Evolutionary conservation across 2,113 vertebrate species (phyloP).

Genomic region (Setophaga kirtlandii): DNA sequence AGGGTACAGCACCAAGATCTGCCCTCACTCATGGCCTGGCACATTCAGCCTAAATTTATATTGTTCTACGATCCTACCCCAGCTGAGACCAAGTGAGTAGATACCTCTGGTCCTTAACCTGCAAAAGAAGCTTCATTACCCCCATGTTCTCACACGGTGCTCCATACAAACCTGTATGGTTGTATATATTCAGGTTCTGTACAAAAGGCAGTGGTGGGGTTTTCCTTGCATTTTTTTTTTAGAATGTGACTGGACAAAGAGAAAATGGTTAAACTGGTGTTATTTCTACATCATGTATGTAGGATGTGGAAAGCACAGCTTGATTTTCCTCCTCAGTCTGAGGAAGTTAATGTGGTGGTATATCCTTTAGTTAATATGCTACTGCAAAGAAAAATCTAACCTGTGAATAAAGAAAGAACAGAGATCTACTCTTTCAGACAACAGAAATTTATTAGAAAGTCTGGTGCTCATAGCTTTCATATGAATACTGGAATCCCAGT

Average conservation of each 20-base stretch:
- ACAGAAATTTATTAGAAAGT: not conserved
- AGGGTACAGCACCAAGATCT: not conserved
- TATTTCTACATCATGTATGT: not conserved
- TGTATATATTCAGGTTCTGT: not conserved
- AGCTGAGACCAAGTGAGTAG: not conserved
- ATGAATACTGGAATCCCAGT: not conserved
- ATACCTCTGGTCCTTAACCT: not conserved
- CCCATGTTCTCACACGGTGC: not conserved
- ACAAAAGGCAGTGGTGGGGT: not conserved
- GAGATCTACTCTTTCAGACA: not conserved
- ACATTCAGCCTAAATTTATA: not conserved
- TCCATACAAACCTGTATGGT: not conserved
- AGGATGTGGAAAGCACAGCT: not conserved
- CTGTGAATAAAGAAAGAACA: not conserved
- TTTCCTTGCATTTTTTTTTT: not conserved
- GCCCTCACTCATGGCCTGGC: not conserved
- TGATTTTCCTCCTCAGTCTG: not conserved
- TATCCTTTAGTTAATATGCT: not conserved
- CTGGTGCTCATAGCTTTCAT: not conserved
- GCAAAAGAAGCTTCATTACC: not conserved
- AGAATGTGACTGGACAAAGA: not conserved
- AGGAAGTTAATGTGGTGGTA: not conserved
- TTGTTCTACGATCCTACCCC: not conserved
- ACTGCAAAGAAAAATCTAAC: not conserved
- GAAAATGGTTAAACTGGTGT: not conserved